These are phyloP conservation scores for Seira ritae DNA, from an alignment of 2,888 invertebrate genomes.

Conservation along the genomic window DNA sequence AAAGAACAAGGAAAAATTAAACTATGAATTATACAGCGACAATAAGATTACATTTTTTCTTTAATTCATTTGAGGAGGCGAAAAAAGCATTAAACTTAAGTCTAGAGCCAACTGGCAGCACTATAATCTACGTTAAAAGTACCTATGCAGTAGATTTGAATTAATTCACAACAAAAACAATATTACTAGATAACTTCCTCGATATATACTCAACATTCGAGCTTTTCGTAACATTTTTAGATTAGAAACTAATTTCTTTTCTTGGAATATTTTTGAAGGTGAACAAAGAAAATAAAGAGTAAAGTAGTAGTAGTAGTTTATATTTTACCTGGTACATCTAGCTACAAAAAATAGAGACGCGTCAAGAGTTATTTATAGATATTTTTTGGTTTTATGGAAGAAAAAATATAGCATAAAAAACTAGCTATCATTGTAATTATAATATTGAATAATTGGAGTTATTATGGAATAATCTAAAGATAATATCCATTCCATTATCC, in stretches of 20 bases:
- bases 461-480: slow-evolving; percentile 32
- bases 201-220: too few relatives aligned
- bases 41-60: background rate
- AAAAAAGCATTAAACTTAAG: too few relatives aligned
- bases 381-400: background rate
- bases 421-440: slow-evolving; percentile 44
- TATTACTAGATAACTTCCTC: too few relatives aligned
- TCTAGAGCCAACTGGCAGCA: too few relatives aligned
- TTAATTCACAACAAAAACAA: too few relatives aligned
- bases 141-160: too few relatives aligned
- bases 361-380: background rate
- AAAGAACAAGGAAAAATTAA: slow-evolving; percentile 62
- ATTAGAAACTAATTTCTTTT: too few relatives aligned
- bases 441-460: slow-evolving; percentile 34
- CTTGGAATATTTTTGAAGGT: too few relatives aligned
- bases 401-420: slow-evolving; percentile 1
- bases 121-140: too few relatives aligned
- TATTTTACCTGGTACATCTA: background rate
- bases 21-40: background rate
- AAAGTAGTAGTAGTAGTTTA: background rate
- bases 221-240: too few relatives aligned
- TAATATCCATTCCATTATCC: slow-evolving; percentile 54
- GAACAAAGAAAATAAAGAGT: background rate
- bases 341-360: slow-evolving; percentile 12
- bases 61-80: background rate